Base-by-base conservation (phyloP, 53 echinoderm and acorn worm species). In the Actinopyga echinites region DNA sequence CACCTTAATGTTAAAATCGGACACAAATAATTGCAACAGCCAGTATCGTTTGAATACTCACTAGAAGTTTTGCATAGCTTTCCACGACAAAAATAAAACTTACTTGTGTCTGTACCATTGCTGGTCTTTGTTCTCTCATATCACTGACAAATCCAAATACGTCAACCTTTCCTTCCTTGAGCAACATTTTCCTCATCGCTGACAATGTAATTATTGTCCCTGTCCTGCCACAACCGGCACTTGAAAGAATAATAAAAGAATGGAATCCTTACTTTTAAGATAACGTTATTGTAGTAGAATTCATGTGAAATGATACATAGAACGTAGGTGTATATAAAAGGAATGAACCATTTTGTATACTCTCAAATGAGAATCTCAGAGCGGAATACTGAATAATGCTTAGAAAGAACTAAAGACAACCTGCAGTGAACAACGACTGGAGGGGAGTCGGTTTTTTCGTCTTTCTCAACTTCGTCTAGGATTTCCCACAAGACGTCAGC, bases 361-460 rank as follows among this genome's bases (percentile, higher is more conserved):
- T 19, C 0, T 19, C 56, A 55, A 0, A 21, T 55, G 15, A 21
- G 12, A 22, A 1, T 64, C 25, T 24, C 30, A 30, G 1, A 30
- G 12, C 2, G 12, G 5, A 24, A 26, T 64, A 30, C 30, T 25
- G 4, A 6, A 26, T 3, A 12, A 4, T 58, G 6, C 6, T 7
- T 1, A 17, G 30, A 6, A 17, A 64, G 17, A 26, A 31, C 17
- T 64, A 25, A 31, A 34, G 22, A 36, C 12, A 71, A 71, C 71
- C 71, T 71, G 71, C 71, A 71, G n/a, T 71, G 71, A 5, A 71
- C 71, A 22, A 71, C 71, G 6, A 71, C 22, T 40, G 71, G 71
- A 35, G 42, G 44, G 1, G n/a, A 21, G 3, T 22, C 25, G 2
- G 38, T 42, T 4, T 36, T 11, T 49, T 49, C 49, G 26, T 40